These are phyloP conservation scores for Nephrotoma appendiculata DNA, from an alignment of 2,888 invertebrate species.

Conservation along the genomic window DNA sequence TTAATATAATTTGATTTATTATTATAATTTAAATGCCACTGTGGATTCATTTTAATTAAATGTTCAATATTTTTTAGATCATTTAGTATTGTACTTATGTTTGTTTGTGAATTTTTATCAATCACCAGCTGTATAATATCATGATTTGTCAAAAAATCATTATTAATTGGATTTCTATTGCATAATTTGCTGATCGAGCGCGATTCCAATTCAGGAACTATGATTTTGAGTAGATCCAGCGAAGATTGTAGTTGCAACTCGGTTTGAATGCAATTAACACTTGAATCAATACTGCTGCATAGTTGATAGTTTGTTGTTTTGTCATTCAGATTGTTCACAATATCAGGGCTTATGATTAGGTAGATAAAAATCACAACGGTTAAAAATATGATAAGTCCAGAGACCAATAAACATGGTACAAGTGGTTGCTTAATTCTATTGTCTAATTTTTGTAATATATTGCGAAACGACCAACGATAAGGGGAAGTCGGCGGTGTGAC, in stretches of 20 bases:
- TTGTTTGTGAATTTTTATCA: slow-evolving; percentile 33
- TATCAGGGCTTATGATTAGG: slow-evolving; percentile 38
- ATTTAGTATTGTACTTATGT: slow-evolving; percentile 32
- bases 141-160: slow-evolving; percentile 42
- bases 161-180: slow-evolving; percentile 16
- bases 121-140: slow-evolving; percentile 43
- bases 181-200: slow-evolving; percentile 33
- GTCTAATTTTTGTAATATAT: slow-evolving; percentile 17
- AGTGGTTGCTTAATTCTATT: slow-evolving; percentile 27
- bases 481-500: neutral
- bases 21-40: slow-evolving; percentile 54
- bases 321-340: slow-evolving; percentile 22
- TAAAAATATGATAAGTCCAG: slow-evolving; percentile 47
- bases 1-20: slow-evolving; percentile 17
- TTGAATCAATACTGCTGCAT: slow-evolving; percentile 37
- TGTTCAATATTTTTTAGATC: slow-evolving; percentile 53
- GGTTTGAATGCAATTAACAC: slow-evolving; percentile 45
- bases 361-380: slow-evolving; percentile 50
- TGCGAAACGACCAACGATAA: slow-evolving; percentile 15
- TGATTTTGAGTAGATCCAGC: slow-evolving; percentile 44
- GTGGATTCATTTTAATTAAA: slow-evolving; percentile 51
- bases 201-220: slow-evolving; percentile 47
- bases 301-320: slow-evolving; percentile 39
- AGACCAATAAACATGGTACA: slow-evolving; percentile 48
- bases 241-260: slow-evolving; percentile 42